Evolutionary conservation across 92 coral and sea anemone genomes (phyloP).

Genomic region (Isaurus tuberculatus): DNA sequence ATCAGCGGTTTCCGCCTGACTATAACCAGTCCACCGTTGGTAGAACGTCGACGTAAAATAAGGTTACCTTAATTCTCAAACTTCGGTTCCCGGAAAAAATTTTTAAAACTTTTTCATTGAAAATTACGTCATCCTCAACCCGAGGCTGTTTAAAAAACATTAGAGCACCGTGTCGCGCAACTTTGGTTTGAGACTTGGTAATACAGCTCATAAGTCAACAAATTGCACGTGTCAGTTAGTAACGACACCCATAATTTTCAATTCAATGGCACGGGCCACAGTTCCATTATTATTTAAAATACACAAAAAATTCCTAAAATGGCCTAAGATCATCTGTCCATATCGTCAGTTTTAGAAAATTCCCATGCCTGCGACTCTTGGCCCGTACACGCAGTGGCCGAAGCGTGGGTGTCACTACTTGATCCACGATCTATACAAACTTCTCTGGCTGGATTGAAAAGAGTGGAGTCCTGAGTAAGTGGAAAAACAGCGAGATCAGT

Average conservation of each 20-base stretch:
- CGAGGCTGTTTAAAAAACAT: too few species aligned
- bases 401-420: constrained; percentile 65
- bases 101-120: too few species aligned
- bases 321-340: constrained; percentile 62
- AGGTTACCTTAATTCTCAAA: too few species aligned
- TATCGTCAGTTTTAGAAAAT: constrained; percentile 90
- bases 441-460: constrained; percentile 81
- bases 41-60: too few species aligned
- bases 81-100: too few species aligned
- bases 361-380: constrained; percentile 85
- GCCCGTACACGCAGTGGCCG: constrained; percentile 77
- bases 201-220: too few species aligned
- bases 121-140: too few species aligned
- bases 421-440: constrained; percentile 91
- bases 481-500: too few species aligned
- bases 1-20: too few species aligned
- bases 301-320: constrained; percentile 16
- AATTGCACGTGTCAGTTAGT: neutral
- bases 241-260: neutral
- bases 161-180: too few species aligned
- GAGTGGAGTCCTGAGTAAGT: constrained; percentile 65
- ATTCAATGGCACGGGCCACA: neutral
- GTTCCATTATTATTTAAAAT: neutral
- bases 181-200: too few species aligned
- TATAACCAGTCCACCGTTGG: too few species aligned